These are phyloP conservation scores for Notiomystis cincta DNA, from an alignment of 2,113 vertebrate genomes.

Conservation along the genomic window DNA sequence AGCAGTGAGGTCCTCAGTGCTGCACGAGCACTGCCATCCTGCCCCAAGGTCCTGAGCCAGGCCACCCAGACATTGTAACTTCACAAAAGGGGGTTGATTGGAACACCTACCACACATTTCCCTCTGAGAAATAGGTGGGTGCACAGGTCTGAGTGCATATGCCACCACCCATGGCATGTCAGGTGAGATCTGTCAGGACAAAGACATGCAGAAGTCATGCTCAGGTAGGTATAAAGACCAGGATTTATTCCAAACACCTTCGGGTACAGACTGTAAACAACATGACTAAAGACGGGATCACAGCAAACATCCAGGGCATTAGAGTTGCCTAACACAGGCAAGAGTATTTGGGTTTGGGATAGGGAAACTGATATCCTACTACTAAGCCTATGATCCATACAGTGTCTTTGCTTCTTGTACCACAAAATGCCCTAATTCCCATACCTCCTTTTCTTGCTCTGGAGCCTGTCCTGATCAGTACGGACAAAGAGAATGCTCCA, in stretches of 20 bases:
- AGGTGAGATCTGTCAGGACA: not conserved
- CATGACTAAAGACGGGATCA: not conserved
- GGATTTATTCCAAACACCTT: not conserved
- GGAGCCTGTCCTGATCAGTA: not conserved
- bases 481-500: not conserved
- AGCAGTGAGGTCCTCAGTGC: not conserved
- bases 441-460: not conserved
- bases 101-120: not conserved
- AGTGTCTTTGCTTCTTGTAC: not conserved
- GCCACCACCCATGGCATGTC: accelerated
- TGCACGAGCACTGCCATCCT: not conserved
- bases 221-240: not conserved
- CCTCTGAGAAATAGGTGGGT: not conserved
- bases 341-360: not conserved
- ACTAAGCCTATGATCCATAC: not conserved
- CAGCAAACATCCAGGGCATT: not conserved
- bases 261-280: not conserved
- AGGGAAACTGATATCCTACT: not conserved
- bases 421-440: not conserved
- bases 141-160: not conserved
- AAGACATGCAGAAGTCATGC: not conserved
- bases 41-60: not conserved
- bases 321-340: not conserved
- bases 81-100: not conserved
- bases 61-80: not conserved